Evolutionary conservation across 2,113 vertebrate species (phyloP), one percentile per base, ranked within the genome.

Genomic region (Chiloscyllium plagiosum): DNA sequence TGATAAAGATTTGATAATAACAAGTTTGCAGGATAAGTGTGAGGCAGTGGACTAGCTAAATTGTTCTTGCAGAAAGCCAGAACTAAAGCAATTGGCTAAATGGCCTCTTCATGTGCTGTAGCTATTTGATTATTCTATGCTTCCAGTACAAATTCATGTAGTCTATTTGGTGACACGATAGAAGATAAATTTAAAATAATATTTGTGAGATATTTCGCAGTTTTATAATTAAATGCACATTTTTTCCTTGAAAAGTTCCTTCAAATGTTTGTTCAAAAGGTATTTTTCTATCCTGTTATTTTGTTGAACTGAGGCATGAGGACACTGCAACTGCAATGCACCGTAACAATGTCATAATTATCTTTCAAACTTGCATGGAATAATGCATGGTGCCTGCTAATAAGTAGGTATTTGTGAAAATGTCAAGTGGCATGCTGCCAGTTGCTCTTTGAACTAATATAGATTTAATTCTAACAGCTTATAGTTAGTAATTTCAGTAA

Each of bases 351-450:
- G 92, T 94, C 66, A 17, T 94, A 42, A 93, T 47, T 72, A 69
- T 68, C 94, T 52, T 95, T 72, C 94, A 47, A 52, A 56, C 69
- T 95, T 95, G 94, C 68, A 70, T 50, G 47, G 15, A 95, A 50
- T 72, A 72, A 95, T 72, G n/a, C 66, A 70, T 22, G 66, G 65
- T 94, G 26, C 66, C 92, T 69, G 92, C n/a, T 94, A 37, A 94
- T 94, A 24, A 94, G 92, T 20, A 94, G 92, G 22, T 94, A 69
- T 94, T 94, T 94, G n/a, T 94, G 22, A n/a, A 94, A 94, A 94
- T 94, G 92, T 94, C 92, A 94, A 94, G 92, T 94, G n/a, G 37
- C 69, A 70, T 42, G 92, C 66, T 94, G 69, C n/a, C 65, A 94
- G 94, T 95, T 52, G 72, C 66, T 72, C 94, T 29, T 95, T 42